Percentiles rank a stretch among this genome's conserved stretches.
phyloP scores from a whole-genome alignment of 2,797 vertebrate species.

The Epinephelus awoara region DNA sequence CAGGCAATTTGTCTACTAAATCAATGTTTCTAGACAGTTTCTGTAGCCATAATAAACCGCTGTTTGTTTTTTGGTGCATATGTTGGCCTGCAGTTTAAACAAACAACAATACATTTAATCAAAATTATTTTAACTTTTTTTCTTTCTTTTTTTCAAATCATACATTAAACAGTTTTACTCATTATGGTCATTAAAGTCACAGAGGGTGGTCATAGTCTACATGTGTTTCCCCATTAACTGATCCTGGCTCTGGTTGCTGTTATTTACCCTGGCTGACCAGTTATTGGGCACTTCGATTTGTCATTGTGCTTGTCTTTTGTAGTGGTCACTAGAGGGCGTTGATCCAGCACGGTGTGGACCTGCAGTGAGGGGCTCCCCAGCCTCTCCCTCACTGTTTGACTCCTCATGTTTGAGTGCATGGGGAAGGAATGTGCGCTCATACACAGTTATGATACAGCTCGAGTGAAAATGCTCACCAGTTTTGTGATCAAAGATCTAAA shows the following conservation, averaged over 20 bases:
- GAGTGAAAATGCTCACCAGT: conserved; percentile 57
- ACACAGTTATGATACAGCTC: conserved; percentile 52
- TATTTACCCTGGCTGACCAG: conserved; percentile 10
- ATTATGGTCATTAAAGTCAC: background rate
- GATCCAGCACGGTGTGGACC: conserved; percentile 76
- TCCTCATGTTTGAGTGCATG: conserved; percentile 68
- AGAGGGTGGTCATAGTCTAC: background rate
- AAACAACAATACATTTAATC: background rate
- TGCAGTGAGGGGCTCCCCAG: conserved; percentile 57
- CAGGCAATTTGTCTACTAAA: background rate
- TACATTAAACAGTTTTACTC: background rate
- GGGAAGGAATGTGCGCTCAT: conserved; percentile 66
- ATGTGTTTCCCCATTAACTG: background rate
- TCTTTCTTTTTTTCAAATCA: background rate
- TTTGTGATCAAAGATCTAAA: conserved; percentile 41
- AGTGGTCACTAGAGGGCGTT: conserved; percentile 84
- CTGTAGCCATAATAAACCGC: background rate
- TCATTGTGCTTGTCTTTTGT: conserved; percentile 65
- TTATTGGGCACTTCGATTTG: conserved; percentile 12
- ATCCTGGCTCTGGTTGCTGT: background rate
- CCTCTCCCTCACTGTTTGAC: conserved; percentile 43
- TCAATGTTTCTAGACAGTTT: conserved; percentile 7
- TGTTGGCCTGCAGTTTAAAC: background rate
- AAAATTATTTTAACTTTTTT: too few species aligned
- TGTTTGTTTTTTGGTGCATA: background rate